Conservation (phyloP, 2,797 vertebrate genomes). For the Oophaga sylvatica region DNA sequence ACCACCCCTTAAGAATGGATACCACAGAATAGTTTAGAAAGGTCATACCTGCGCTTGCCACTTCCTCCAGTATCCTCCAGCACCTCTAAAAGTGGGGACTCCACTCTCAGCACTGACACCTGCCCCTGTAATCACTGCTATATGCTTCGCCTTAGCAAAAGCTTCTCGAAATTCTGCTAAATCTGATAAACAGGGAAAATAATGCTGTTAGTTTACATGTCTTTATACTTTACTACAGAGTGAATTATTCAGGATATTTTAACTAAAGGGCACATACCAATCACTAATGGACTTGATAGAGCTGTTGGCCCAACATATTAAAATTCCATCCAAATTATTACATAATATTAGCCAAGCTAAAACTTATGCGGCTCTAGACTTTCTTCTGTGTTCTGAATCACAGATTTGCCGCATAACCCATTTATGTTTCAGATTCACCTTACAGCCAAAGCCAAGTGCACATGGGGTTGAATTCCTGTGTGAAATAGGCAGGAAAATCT, state of each 20-base stretch:
- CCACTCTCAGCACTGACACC: slow-evolving; percentile 92
- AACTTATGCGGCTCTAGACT: too few relatives aligned
- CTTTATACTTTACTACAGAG: background rate
- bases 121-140: slow-evolving; percentile 90
- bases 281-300: too few relatives aligned
- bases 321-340: too few relatives aligned
- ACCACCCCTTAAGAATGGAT: background rate
- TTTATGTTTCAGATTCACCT: too few relatives aligned
- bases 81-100: slow-evolving; percentile 89
- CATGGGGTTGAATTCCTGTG: too few relatives aligned
- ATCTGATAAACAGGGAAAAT: slow-evolving; percentile 69
- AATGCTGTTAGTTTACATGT: background rate
- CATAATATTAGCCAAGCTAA: too few relatives aligned
- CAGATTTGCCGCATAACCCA: too few relatives aligned
- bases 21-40: background rate
- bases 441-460: too few relatives aligned
- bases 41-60: slow-evolving; percentile 90
- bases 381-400: too few relatives aligned
- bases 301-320: too few relatives aligned
- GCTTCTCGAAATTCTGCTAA: slow-evolving; percentile 85
- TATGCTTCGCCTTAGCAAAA: slow-evolving; percentile 89
- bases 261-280: too few relatives aligned
- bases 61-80: slow-evolving; percentile 90
- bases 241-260: background rate
- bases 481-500: too few relatives aligned